Evolutionary conservation across 2,113 vertebrate genomes (phyloP).

Genomic region (Micronycteris hirsuta): DNA sequence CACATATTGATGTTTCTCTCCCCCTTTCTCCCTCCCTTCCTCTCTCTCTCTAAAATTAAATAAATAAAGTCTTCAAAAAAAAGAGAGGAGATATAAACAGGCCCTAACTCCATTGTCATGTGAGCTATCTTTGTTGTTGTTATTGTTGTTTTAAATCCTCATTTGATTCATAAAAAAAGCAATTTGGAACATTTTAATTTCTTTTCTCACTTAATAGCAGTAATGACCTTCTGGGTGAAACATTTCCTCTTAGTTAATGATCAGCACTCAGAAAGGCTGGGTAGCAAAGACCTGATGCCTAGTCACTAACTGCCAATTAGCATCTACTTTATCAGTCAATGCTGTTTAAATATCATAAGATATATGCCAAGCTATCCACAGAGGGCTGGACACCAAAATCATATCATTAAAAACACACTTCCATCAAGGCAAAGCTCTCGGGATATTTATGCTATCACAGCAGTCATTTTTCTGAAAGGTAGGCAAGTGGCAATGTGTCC

Average conservation of each 20-base stretch:
- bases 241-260: conserved; percentile 53
- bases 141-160: neutral
- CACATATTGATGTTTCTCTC: too few species aligned
- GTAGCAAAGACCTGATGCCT: neutral
- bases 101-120: neutral
- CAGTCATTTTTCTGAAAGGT: conserved; percentile 26
- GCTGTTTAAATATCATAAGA: conserved; percentile 44
- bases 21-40: too few species aligned
- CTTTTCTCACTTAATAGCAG: conserved; percentile 48
- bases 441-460: neutral
- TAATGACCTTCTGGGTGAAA: conserved; percentile 59
- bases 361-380: conserved; percentile 17
- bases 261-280: conserved; percentile 35
- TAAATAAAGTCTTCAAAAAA: too few species aligned
- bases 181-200: conserved; percentile 48
- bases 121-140: neutral
- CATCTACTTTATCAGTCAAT: conserved; percentile 29
- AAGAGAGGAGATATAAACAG: neutral
- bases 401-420: conserved; percentile 50
- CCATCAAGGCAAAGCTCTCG: neutral
- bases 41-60: too few species aligned
- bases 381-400: conserved; percentile 37
- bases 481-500: neutral
- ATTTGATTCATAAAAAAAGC: conserved; percentile 34
- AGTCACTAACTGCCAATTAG: conserved; percentile 56